Percentiles rank a stretch among this genome's conserved stretches.
phyloP scores from a whole-genome alignment of 2,797 vertebrate species.

The Phoebastria nigripes region DNA sequence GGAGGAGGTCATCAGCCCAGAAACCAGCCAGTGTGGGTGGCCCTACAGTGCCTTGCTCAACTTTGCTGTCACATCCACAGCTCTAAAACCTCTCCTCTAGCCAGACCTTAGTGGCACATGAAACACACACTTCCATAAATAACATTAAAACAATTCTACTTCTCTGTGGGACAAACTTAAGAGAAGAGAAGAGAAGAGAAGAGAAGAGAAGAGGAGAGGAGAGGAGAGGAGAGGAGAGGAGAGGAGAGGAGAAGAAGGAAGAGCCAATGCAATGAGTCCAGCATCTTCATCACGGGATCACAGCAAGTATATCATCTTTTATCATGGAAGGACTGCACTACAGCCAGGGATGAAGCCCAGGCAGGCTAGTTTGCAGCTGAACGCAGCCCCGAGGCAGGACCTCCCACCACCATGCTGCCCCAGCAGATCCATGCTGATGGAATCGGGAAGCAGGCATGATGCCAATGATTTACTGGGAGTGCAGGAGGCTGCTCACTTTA shows the following conservation, averaged over 20 bases:
- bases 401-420: not conserved
- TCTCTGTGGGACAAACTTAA: not conserved
- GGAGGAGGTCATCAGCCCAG: not conserved
- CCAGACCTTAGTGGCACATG: not conserved
- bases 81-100: not conserved
- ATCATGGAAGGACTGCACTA: not conserved
- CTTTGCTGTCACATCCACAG: not conserved
- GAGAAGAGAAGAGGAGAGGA: not conserved
- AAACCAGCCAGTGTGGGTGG: not conserved
- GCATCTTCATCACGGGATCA: not conserved
- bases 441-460: not conserved
- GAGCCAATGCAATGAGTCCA: not conserved
- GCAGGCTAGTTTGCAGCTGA: not conserved
- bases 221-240: too few relatives aligned
- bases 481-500: not conserved
- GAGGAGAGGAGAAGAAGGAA: too few relatives aligned
- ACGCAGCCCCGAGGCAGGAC: not conserved
- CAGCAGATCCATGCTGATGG: not conserved
- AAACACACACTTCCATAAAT: not conserved
- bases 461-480: not conserved
- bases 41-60: not conserved
- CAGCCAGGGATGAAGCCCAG: not conserved
- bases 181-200: too few relatives aligned
- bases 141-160: not conserved
- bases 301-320: not conserved